phyloP scores from a whole-genome alignment of 2,797 vertebrate genomes.

The Acrossocheilus fasciatus region DNA sequence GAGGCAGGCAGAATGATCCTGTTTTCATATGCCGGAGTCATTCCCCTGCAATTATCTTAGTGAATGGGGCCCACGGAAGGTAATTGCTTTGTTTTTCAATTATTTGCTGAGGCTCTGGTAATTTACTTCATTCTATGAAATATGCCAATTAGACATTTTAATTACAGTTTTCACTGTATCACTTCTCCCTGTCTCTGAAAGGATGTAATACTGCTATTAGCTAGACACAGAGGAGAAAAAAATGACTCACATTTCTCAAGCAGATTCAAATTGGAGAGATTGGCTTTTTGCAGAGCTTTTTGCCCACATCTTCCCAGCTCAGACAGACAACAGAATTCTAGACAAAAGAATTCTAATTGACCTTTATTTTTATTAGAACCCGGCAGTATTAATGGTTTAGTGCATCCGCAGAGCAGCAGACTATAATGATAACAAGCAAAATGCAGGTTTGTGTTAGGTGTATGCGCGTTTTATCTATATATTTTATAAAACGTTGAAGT shows the following conservation, averaged over 20 bases:
- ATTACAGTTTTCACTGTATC: conserved; percentile 85
- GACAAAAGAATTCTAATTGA: conserved; percentile 56
- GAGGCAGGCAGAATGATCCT: conserved; percentile 73
- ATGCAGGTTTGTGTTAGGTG: conserved; percentile 46
- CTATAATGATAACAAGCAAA: conserved; percentile 45
- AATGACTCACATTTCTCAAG: conserved; percentile 64
- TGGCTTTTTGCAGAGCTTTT: conserved; percentile 43
- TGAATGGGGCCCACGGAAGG: conserved; percentile 76
- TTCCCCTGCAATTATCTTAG: conserved; percentile 79
- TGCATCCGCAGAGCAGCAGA: conserved; percentile 19
- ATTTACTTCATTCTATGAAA: conserved; percentile 84
- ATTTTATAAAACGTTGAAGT: conserved; percentile 44
- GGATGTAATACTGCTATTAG: conserved; percentile 80
- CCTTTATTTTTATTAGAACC: conserved; percentile 50
- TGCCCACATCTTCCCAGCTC: conserved; percentile 45
- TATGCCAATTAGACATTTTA: conserved; percentile 84
- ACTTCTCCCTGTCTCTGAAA: conserved; percentile 76
- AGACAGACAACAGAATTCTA: conserved; percentile 43
- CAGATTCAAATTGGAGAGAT: conserved; percentile 60
- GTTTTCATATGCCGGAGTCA: conserved; percentile 79
- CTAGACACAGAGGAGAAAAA: conserved; percentile 61
- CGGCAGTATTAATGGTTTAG: conserved; percentile 44
- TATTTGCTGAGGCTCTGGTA: conserved; percentile 81
- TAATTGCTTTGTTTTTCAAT: conserved; percentile 86
- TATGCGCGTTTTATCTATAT: conserved; percentile 38